Base-by-base conservation (phyloP, 2,888 invertebrate genomes). In the Microctonus brassicae region DNA sequence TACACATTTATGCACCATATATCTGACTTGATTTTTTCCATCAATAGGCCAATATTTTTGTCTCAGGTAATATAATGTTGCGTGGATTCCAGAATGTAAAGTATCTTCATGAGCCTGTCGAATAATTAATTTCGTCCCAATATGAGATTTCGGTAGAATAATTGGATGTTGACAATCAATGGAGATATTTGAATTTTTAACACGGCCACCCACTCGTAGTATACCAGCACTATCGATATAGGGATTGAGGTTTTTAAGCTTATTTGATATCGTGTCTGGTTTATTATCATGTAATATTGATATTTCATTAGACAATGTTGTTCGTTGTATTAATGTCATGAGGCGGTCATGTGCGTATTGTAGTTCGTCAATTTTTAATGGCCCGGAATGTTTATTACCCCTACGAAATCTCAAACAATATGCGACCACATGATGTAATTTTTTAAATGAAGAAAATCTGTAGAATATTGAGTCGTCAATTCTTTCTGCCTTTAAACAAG, bases 221-320 rank as follows among this genome's bases (percentile, higher is more conserved):
- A 78, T 33, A 3, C 74, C 74, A 39, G 70, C 34, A 2, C 75
- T 66, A 57, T 79, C 78, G n/a, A 81, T 64, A 52, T 75, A 78
- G 26, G 76, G 77, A 63, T 71, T 74, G 22, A 76, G 65, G 1
- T 72, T 72, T 4, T 69, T 60, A 20, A 77, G 36, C 10, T 73
- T 75, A 52, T 65, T 76, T 29, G 74, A 76, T 17, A 39, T 20
- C 26, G 69, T 34, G 39, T 76, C 70, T 24, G 73, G n/a, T 36
- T 61, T 57, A 5, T 52, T 52, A 33, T 69, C n/a, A n/a, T n/a
- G n/a, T n/a, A n/a, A n/a, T n/a, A n/a, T n/a, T n/a, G n/a, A n/a
- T n/a, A n/a, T n/a, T n/a, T n/a, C n/a, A n/a, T n/a, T n/a, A n/a
- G n/a, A n/a, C n/a, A n/a, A n/a, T n/a, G n/a, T n/a, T n/a, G n/a